Base-by-base conservation (phyloP, 2,888 invertebrate genomes). In the Carabus problematicus region DNA sequence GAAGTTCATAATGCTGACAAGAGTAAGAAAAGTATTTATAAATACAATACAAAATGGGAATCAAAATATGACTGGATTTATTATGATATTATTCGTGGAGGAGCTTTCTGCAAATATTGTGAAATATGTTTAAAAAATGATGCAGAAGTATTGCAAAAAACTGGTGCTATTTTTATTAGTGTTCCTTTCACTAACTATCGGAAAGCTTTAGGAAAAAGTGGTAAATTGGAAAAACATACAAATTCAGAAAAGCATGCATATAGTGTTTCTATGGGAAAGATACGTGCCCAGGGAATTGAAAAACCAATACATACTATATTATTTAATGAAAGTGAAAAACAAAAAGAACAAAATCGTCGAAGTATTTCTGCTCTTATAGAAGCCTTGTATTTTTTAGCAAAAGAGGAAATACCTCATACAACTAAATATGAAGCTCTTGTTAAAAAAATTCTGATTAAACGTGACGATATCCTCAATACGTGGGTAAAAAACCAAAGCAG, bases 121-220 rank as follows among this genome's bases (percentile, higher is more conserved):
- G 56, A 56, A 19, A 19, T 56, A 14, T 56, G 19, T 18, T 56
- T 56, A 56, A 56, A 56, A 56, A 39, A 56, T 56, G 56, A 56
- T 19, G 29, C 29, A 39, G 12, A 56, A 12, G 19, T 19, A 56
- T 2, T 56, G 29, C 56, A 56, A 56, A 56, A 56, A 56, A 56
- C 18, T 56, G 56, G 56, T 56, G 56, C 19, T 56, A 7, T 29
- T 29, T 29, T 29, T 29, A 29, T 56, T 56, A 16, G 19, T 19
- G 56, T 56, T 8, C 56, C 56, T 39, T 56, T 56, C 7, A 56
- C 19, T 19, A 56, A 56, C 29, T 56, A 19, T 29, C 19, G 56
- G 19, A 56, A 56, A 29, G 56, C 56, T 19, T 19, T 29, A 11
- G 56, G 56, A 11, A 56, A 56, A 19, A 19, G 19, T 19, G 56